phyloP scores from a whole-genome alignment of 2,797 vertebrate genomes.

The Apogon talboti region DNA sequence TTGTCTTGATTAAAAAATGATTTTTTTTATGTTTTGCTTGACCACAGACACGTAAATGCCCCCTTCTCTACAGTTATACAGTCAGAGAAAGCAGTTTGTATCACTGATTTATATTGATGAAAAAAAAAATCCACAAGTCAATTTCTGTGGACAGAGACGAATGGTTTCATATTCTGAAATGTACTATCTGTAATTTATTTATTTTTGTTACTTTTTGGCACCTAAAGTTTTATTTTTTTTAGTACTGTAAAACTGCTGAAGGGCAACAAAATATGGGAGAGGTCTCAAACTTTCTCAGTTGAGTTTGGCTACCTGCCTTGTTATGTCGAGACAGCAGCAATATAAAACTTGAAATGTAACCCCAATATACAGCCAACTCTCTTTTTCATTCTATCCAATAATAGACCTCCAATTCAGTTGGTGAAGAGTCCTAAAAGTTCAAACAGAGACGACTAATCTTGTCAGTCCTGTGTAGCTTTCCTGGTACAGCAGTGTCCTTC shows the following conservation, averaged over 20 bases:
- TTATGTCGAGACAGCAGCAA: slow-evolving; percentile 8
- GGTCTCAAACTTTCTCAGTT: slow-evolving; percentile 10
- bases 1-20: slow-evolving; percentile 39
- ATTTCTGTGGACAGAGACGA: slow-evolving; percentile 31
- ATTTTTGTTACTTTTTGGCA: background rate
- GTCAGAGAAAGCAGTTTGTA: background rate
- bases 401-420: slow-evolving; percentile 4
- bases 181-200: background rate
- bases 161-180: slow-evolving; percentile 35
- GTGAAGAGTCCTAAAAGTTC: slow-evolving; percentile 1
- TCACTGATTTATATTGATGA: slow-evolving; percentile 28
- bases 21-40: background rate
- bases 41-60: background rate
- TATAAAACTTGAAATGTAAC: slow-evolving; percentile 10
- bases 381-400: background rate
- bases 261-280: slow-evolving; percentile 13
- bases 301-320: slow-evolving; percentile 2
- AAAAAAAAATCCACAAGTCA: background rate
- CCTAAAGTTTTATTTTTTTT: background rate
- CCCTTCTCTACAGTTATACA: background rate
- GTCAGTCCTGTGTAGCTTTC: slow-evolving; percentile 1
- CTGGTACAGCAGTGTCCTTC: slow-evolving; percentile 4
- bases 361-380: background rate
- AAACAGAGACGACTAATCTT: background rate
- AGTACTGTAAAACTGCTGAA: slow-evolving; percentile 10